Base-by-base conservation (phyloP, 2,797 vertebrate genomes). In the Pangasius larnaudii region DNA sequence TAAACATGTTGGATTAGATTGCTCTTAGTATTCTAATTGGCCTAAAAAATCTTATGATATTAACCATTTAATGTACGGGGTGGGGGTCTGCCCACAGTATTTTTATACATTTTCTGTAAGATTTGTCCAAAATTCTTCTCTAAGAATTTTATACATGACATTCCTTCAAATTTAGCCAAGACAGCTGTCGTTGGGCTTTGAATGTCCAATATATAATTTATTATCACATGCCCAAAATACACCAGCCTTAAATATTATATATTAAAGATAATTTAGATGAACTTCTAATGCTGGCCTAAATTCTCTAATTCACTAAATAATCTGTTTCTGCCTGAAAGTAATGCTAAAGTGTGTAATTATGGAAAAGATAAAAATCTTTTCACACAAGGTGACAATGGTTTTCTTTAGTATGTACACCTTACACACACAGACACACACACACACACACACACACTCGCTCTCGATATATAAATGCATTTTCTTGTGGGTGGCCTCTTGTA, bases 401-500 rank as follows among this genome's bases (percentile, higher is more conserved):
- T 80, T 39, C 9, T 39, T 39, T 61, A 59, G 11, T 13, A 81
- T 56, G 72, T n/a, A 16, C 24, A 53, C 49, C 72, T 77, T 1
- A 56, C n/a, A 78, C 49, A 53, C 51, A n/a, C 63, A 51, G n/a
- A 59, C 30, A 46, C 51, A 71, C 56, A 51, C 67, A 75, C 83
- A 88, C 77, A 82, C 22, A 72, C 49, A 69, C 65, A 65, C 72
- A 58, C 51, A 78, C 84, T 13, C 30, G 10, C 8, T 42, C 65
- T 58, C 10, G 0, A 30, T 53, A 49, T 51, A 71, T 63, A 53
- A 18, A 24, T 27, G 46, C 16, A 13, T 81, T 85, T 86, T 88
- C 69, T 63, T 90, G 85, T 88, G 91, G 91, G 91, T 91, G 91
- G 91, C 88, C 91, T 87, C 13, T 18, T 88, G 86, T 88, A 87